A percentile compares a stretch with the other conserved stretches of the same genome.
These are phyloP conservation scores for Hoplostethus mediterraneus DNA, from an alignment of 2,797 vertebrate genomes.

Conservation along the genomic window DNA sequence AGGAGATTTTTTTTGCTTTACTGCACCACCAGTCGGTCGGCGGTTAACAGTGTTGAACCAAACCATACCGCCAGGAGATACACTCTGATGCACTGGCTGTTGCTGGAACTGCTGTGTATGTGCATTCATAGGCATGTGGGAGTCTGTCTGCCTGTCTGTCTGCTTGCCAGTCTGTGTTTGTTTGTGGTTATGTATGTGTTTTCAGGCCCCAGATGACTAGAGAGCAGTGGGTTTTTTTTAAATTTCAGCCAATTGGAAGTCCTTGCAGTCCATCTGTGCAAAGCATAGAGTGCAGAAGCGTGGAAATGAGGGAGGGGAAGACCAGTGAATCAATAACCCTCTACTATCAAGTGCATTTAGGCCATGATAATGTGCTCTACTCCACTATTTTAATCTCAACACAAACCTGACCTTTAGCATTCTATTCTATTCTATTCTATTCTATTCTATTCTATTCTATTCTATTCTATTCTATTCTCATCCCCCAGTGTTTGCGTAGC, in stretches of 20 bases:
- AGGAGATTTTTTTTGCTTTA: neutral
- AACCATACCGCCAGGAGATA: neutral
- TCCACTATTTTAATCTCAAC: constrained; percentile 39
- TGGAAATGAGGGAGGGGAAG: constrained; percentile 25
- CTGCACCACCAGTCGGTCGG: neutral
- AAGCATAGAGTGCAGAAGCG: constrained; percentile 16
- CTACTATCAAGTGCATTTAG: constrained; percentile 42
- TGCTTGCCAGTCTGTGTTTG: neutral
- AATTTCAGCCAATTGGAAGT: constrained; percentile 13
- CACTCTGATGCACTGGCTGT: neutral
- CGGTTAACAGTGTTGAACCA: neutral
- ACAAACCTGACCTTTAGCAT: constrained; percentile 30
- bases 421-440: neutral
- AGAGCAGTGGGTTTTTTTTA: neutral
- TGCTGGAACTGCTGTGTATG: neutral
- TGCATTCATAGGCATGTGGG: neutral
- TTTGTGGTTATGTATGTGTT: neutral
- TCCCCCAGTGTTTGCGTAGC: constrained; percentile 22
- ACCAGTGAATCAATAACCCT: constrained; percentile 47
- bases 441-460: neutral
- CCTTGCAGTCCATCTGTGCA: constrained; percentile 26
- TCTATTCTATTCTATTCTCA: neutral
- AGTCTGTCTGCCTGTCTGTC: neutral
- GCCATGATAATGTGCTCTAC: constrained; percentile 26
- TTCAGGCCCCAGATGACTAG: neutral